Conservation (phyloP, 2,797 vertebrate genomes). For the Hybognathus amarus region DNA sequence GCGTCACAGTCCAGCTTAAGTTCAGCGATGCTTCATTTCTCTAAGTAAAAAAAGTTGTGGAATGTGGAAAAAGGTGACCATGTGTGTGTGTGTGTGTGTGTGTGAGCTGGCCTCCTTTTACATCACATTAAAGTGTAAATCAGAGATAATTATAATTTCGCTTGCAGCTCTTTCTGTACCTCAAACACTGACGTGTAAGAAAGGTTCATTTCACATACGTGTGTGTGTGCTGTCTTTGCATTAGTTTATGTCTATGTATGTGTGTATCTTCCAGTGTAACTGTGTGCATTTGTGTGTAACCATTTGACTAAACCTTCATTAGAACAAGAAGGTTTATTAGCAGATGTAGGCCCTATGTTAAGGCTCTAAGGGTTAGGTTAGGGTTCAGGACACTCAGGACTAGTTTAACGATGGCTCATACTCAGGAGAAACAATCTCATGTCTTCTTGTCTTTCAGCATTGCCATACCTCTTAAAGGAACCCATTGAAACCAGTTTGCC, state of each 20-base stretch:
- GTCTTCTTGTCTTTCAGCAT: background rate
- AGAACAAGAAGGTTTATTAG: background rate
- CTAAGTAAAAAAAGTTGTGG: too few relatives aligned
- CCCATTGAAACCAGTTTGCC: conserved; percentile 94
- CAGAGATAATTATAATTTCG: conserved; percentile 48
- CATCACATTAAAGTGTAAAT: conserved; percentile 52
- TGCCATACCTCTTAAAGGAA: conserved; percentile 91
- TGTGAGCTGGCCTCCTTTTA: conserved; percentile 1
- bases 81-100: too few relatives aligned
- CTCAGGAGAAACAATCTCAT: background rate
- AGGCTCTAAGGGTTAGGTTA: too few relatives aligned
- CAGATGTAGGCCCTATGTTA: too few relatives aligned
- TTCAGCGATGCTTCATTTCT: too few relatives aligned
- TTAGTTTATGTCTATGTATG: background rate
- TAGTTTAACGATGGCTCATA: too few relatives aligned
- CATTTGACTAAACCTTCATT: background rate
- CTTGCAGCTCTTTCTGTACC: conserved; percentile 44
- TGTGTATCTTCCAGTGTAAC: background rate
- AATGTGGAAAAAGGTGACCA: too few relatives aligned
- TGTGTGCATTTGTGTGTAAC: background rate
- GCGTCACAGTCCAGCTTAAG: too few relatives aligned
- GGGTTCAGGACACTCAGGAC: too few relatives aligned
- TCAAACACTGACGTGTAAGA: conserved; percentile 40
- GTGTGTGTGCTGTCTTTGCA: background rate
- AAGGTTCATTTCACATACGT: background rate